Conservation (phyloP, 1,140 invertebrate genomes). For the Aphis gossypii region DNA sequence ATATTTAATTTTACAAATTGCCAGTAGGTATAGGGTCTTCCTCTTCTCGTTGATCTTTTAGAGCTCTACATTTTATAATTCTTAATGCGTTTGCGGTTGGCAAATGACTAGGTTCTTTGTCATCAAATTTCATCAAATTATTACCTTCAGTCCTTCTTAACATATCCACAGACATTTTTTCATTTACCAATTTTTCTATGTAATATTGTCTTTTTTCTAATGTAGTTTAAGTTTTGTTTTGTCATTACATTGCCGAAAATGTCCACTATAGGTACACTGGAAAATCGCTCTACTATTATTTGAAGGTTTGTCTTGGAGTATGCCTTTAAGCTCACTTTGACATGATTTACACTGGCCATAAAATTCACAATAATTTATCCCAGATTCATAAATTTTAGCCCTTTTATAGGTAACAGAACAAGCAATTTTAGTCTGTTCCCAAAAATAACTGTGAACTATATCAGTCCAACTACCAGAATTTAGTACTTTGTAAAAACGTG, state of each 20-base stretch:
- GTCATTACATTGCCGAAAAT: background rate
- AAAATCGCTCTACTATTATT: background rate
- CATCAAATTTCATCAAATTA: background rate
- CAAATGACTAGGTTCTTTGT: background rate
- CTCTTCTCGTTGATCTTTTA: background rate
- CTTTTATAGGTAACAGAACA: background rate
- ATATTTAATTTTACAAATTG: background rate
- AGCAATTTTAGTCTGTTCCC: background rate
- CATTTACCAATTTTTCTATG: background rate
- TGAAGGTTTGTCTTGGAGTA: background rate
- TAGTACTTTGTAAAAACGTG: no score
- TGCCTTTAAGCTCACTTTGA: background rate
- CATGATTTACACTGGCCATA: background rate
- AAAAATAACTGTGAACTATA: constrained; percentile 11
- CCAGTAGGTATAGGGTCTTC: background rate
- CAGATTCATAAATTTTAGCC: background rate
- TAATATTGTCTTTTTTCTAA: background rate
- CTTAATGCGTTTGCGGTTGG: background rate
- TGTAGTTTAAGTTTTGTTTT: background rate
- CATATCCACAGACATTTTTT: background rate
- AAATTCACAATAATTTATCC: background rate
- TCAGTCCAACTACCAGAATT: background rate
- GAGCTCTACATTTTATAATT: background rate
- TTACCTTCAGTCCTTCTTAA: background rate
- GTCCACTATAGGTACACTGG: background rate